Conservation (phyloP, 92 coral and sea anemone genomes). For the Phenganax stokvisi region DNA sequence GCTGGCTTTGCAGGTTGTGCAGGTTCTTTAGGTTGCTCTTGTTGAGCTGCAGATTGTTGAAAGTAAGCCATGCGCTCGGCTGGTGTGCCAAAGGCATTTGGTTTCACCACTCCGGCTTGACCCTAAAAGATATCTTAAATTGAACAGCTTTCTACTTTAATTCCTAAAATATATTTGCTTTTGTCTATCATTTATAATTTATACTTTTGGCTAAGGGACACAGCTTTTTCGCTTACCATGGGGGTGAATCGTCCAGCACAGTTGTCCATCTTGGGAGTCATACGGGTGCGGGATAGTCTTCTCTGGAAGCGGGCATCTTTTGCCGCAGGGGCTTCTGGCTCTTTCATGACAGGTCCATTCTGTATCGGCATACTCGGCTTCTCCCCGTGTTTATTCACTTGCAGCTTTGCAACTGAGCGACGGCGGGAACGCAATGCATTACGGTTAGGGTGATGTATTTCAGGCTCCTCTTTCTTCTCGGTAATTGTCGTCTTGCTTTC, state of each 20-base stretch:
- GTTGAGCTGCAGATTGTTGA: slow-evolving; percentile 65
- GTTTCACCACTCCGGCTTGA: slow-evolving; percentile 25
- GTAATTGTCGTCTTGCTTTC: background rate
- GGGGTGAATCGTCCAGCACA: slow-evolving; percentile 34
- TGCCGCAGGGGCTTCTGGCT: slow-evolving; percentile 26
- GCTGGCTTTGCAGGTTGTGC: slow-evolving; percentile 38
- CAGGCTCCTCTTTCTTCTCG: slow-evolving; percentile 35
- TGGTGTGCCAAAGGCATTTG: slow-evolving; percentile 62
- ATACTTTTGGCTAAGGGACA: too few species aligned
- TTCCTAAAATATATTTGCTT: background rate
- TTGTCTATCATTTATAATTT: too few species aligned
- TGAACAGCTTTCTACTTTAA: background rate
- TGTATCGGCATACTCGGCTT: slow-evolving; percentile 20
- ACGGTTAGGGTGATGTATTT: slow-evolving; percentile 40
- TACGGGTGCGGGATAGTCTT: slow-evolving; percentile 36
- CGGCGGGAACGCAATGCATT: slow-evolving; percentile 40
- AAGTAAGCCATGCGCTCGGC: slow-evolving; percentile 96
- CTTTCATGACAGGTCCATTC: slow-evolving; percentile 26
- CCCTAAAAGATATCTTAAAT: slow-evolving; percentile 2
- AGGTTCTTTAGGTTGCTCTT: slow-evolving; percentile 64
- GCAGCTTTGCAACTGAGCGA: slow-evolving; percentile 35
- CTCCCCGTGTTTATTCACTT: slow-evolving; percentile 20
- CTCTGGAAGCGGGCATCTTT: slow-evolving; percentile 33
- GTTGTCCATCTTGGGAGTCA: slow-evolving; percentile 26
- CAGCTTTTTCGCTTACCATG: background rate